Conservation (phyloP, 2,797 vertebrate species). For the Babyrousa celebensis region DNA sequence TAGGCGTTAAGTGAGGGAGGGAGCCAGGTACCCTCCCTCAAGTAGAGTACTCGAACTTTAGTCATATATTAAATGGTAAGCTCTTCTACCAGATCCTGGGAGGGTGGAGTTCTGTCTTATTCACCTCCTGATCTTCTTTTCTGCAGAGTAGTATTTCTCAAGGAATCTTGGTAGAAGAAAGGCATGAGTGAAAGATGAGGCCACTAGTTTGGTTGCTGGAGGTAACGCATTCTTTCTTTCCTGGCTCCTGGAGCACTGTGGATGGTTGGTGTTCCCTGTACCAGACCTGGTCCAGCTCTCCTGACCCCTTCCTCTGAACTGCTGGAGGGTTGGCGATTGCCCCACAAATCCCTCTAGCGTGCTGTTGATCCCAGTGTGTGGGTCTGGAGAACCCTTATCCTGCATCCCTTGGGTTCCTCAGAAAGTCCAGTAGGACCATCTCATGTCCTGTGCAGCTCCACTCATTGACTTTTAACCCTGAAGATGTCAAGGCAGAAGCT, state of each 20-base stretch:
- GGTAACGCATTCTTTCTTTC: not conserved
- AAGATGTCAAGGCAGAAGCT: not conserved
- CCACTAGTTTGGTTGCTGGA: not conserved
- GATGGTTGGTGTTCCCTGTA: not conserved
- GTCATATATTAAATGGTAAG: not conserved
- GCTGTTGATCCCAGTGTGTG: not conserved
- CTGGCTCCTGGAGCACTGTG: accelerated
- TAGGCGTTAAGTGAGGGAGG: not conserved
- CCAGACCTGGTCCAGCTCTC: not conserved
- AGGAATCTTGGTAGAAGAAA: not conserved
- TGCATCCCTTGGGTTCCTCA: not conserved
- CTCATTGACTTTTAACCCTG: not conserved
- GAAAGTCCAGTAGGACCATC: not conserved
- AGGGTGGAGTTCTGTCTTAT: not conserved
- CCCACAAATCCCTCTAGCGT: not conserved
- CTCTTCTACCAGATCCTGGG: not conserved
- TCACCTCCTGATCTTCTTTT: not conserved
- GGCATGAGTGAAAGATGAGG: not conserved
- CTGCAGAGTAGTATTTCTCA: not conserved
- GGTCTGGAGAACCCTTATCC: not conserved
- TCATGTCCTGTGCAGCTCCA: not conserved
- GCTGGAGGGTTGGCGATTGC: not conserved
- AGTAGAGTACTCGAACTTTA: not conserved
- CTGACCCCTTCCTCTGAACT: not conserved
- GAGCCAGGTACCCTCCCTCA: not conserved